Evolutionary conservation across 2,797 vertebrate genomes (phyloP), one percentile per base, ranked within the genome.

Genomic region (Rhinoraja longicauda): DNA sequence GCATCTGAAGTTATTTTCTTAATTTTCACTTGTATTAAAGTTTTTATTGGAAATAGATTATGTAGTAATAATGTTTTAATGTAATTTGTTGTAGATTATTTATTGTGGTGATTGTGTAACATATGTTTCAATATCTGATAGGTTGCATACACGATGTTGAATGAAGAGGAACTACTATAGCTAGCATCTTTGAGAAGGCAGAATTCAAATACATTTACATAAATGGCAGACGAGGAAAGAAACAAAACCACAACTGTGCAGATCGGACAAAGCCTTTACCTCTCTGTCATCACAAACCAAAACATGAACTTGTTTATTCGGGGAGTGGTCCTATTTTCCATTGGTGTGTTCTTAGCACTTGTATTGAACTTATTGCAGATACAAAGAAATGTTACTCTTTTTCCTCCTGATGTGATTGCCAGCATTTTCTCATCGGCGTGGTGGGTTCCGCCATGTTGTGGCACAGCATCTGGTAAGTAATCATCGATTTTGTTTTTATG

Each of bases 391-490:
- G 97, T 99, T 95, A 99, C 98, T 0, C 97, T 99, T 53, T 99
- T 99, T 93, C 98, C 98, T 93, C 98, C 98, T 0, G 98, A 98
- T 1, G 98, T 99, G 95, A 97, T 99, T 94, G 98, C 98, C 94
- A 98, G 98, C 95, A 97, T 99, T 95, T 98, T 99, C 95, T 98
- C 98, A 88, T 99, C 98, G 0, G 98, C 98, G 26, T 99, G 98
- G 98, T 99, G 98, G 98, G 98, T 99, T 9, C 98, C 98, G 0
- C 98, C 97, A 0, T 98, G 98, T 96, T 99, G 98, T 95, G 98
- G 98, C 82, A 98, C 97, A 0, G 98, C 98, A 0, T 97, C 98
- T 96, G 98, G 98, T 99, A 95, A 93, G 96, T 95, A 93, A n/a
- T 9, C 9, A 70, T 62, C 75, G 26, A 70, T 57, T 29, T n/a